Conservation (phyloP, 2,113 vertebrate genomes). For the Hyaena hyaena region DNA sequence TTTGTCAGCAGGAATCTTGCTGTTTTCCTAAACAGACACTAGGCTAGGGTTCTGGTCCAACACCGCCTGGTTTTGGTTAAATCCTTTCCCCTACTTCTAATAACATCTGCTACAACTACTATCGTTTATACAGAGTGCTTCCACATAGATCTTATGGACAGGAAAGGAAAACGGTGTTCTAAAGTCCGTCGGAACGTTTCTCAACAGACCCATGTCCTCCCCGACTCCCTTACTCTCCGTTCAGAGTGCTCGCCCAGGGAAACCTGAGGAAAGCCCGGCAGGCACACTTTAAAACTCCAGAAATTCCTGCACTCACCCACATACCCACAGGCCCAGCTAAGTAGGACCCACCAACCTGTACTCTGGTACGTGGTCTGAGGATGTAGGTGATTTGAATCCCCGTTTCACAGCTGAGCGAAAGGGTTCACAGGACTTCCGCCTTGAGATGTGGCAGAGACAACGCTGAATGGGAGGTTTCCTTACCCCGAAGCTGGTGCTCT, state of each 20-base stretch:
- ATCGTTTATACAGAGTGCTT: not conserved
- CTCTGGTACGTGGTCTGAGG: not conserved
- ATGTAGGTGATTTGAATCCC: not conserved
- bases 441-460: not conserved
- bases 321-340: not conserved
- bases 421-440: accelerated
- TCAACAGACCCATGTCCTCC: not conserved
- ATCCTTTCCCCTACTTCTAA: not conserved
- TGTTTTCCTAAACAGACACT: not conserved
- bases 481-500: not conserved
- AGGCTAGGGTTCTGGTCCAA: not conserved
- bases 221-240: not conserved
- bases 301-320: not conserved
- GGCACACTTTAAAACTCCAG: not conserved
- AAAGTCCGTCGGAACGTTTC: conserved; percentile 13
- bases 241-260: not conserved
- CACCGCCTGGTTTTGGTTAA: not conserved
- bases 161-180: not conserved
- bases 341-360: not conserved
- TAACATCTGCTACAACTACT: not conserved
- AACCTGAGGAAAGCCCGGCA: not conserved
- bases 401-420: not conserved
- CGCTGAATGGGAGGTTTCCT: not conserved
- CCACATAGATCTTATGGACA: not conserved
- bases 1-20: not conserved